phyloP scores from a whole-genome alignment of 2,113 vertebrate species.

The Butastur rufipennis region DNA sequence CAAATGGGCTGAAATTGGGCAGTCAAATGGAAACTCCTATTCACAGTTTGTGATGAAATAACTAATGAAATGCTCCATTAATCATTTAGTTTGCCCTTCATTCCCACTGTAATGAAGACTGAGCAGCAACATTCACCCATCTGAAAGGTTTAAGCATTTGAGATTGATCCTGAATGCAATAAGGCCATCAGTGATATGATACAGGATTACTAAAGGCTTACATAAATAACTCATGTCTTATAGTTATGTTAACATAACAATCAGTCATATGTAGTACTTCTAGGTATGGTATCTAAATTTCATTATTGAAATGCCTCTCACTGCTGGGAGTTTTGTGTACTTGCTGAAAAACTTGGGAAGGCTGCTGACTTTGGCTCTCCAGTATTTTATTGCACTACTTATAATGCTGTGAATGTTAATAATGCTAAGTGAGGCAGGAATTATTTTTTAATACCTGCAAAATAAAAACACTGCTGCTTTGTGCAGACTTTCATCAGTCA shows the following conservation, averaged over 20 bases:
- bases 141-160: constrained; percentile 8
- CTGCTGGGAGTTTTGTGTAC: neutral
- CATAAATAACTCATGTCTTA: neutral
- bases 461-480: neutral
- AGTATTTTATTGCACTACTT: neutral
- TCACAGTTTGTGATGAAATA: neutral
- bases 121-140: neutral
- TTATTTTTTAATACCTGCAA: neutral
- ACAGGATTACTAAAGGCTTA: neutral
- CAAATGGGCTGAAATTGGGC: neutral
- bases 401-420: neutral
- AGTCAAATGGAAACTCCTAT: constrained; percentile 29
- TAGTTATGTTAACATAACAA: neutral
- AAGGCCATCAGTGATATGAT: neutral
- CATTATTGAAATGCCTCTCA: neutral
- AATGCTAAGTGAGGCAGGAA: neutral
- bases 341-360: neutral
- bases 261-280: neutral
- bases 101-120: constrained; percentile 17
- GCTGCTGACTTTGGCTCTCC: neutral
- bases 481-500: neutral
- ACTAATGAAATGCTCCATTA: constrained; percentile 32
- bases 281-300: neutral
- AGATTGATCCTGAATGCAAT: neutral
- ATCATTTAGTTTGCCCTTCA: constrained; percentile 23